Evolutionary conservation across 2,797 vertebrate species (phyloP), one percentile per base, ranked within the genome.

Genomic region (Tenualosa thibaudeaui): DNA sequence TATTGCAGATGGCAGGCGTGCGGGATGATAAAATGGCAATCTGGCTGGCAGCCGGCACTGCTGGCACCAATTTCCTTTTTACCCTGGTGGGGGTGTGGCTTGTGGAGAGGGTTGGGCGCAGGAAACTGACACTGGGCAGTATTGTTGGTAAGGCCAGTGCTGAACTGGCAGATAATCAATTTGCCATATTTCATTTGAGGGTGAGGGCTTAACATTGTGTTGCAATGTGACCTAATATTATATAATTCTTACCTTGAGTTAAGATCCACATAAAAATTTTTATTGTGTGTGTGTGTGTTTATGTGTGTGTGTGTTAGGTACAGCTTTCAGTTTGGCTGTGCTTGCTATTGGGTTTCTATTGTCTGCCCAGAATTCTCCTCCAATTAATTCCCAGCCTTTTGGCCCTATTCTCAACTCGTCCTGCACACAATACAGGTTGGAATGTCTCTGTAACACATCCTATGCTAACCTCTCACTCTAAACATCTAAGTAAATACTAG

Each of bases 1-100:
- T 99, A 89, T 94, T 99, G 90, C 98, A 99, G 95, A 99, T 99
- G 98, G 96, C 97, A 0, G 98, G 98, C 19, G 97, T 99, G 78
- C 95, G 96, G 85, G 95, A 99, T 0, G 97, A 97, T 65, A 96
- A 94, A 82, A 94, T 95, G 49, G 98, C 98, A 0, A 99, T 99
- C 91, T 99, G 98, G 98, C 93, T 99, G 90, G 93, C 98, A 0
- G 95, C 97, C 0, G 94, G 95, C 3, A 98, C 98, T 2, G 97
- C 98, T 0, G 97, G 97, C 82, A 98, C 97, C 89, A 99, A 99
- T 93, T 99, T 99, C 88, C 91, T 97, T 91, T 99, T 99, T 90
- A 99, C 98, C 0, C 90, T 98, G 1, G 87, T 97, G 40, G 98
- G 98, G 24, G 97, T 99, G 84, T 99, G 97, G 97, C 96, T 99